Conservation (phyloP, 2,113 vertebrate genomes). For the Globicephala melas region DNA sequence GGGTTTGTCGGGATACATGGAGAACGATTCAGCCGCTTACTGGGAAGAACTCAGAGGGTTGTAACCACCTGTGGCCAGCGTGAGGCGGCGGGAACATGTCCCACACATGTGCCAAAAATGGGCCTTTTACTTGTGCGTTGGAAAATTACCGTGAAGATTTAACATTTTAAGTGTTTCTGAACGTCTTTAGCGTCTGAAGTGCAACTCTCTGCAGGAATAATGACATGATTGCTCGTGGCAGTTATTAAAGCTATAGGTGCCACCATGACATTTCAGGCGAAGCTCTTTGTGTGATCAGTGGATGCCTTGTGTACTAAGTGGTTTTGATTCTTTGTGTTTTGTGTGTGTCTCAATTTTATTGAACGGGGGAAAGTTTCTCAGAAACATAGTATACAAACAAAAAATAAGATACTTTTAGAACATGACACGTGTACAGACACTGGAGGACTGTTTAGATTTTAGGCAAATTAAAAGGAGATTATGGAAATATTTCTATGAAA, state of each 20-base stretch:
- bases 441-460: background rate
- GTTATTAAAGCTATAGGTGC: background rate
- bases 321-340: background rate
- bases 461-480: background rate
- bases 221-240: background rate
- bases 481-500: background rate
- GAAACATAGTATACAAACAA: background rate
- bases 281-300: background rate
- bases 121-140: rapidly evolving
- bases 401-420: background rate
- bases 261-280: background rate
- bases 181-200: too few species aligned
- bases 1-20: rapidly evolving
- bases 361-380: background rate
- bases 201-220: background rate
- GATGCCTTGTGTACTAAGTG: background rate
- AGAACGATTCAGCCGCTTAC: background rate
- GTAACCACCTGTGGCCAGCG: rapidly evolving
- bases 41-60: rapidly evolving
- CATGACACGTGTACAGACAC: too few species aligned
- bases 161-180: background rate
- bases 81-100: rapidly evolving
- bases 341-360: background rate
- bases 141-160: background rate
- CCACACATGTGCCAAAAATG: rapidly evolving